Percentiles rank a stretch among this genome's conserved stretches.
Conservation (phyloP, 1,140 invertebrate species). For the Anthonomus grandis region DNA sequence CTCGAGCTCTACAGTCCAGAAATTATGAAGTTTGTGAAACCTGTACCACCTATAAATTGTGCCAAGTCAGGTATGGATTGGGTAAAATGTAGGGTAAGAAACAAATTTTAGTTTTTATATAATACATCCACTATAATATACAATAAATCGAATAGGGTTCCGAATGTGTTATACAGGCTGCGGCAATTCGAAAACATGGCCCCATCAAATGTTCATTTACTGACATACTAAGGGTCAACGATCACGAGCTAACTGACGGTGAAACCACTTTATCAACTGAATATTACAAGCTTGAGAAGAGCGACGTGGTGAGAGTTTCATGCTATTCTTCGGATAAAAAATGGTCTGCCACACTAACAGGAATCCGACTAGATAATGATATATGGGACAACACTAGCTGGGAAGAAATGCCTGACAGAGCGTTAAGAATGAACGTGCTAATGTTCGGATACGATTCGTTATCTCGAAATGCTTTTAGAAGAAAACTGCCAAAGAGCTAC, state of each 20-base stretch:
- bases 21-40: slow-evolving; percentile 64
- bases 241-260: slow-evolving; percentile 54
- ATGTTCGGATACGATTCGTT: slow-evolving; percentile 92
- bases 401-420: slow-evolving; percentile 52
- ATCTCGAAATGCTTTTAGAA: slow-evolving; percentile 80
- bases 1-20: slow-evolving; percentile 64
- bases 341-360: slow-evolving; percentile 59
- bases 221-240: slow-evolving; percentile 62
- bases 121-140: no score
- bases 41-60: slow-evolving; percentile 60
- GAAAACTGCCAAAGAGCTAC: slow-evolving; percentile 81
- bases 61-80: slow-evolving; percentile 54
- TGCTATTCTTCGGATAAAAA: slow-evolving; percentile 42
- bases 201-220: slow-evolving; percentile 55
- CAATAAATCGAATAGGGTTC: slow-evolving; percentile 54
- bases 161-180: slow-evolving; percentile 54
- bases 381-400: slow-evolving; percentile 51
- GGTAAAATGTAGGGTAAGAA: slow-evolving; percentile 54
- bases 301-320: slow-evolving; percentile 59
- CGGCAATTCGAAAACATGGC: slow-evolving; percentile 51
- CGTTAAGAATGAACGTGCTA: slow-evolving; percentile 69
- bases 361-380: slow-evolving; percentile 53
- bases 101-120: neutral
- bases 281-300: slow-evolving; percentile 58
- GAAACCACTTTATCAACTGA: slow-evolving; percentile 54